Evolutionary conservation across 1,140 invertebrate genomes (phyloP), one percentile per base, ranked within the genome.

Genomic region (Pinna nobilis): DNA sequence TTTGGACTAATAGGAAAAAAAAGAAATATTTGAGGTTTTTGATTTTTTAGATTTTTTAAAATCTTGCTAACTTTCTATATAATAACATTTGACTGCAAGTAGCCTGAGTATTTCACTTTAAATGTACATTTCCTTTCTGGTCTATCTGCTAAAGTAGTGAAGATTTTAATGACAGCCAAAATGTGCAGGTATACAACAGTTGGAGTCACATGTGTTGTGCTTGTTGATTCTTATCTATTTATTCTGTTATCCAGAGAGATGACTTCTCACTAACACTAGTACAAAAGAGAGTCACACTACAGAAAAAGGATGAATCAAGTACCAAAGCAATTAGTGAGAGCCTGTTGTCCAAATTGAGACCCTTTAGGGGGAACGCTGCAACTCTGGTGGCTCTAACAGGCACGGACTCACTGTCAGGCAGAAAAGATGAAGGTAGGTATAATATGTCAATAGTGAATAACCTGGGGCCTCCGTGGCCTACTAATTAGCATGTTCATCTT

Each of bases 351-450:
- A 76, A 83, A 23, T 76, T 88, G 39, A 79, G 87, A 5, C 87
- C 87, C 1, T 82, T 85, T 60, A 73, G 85, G 33, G 76, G 81
- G 9, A 83, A 82, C 49, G 79, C 83, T 28, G 83, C 84, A 0
- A 85, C 82, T 1, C 73, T 88, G 5, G 86, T 87, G 51, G 82
- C 86, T 15, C 67, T 88, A 9, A 84, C 86, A 39, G 86, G 85
- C 9, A 78, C 72, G 20, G 85, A 87, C 30, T 72, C 76, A 28
- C 23, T 77, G n/a, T 66, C 82, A 1, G 44, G 64, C 9, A 80
- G 78, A 63, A 87, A 84, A 64, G 84, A 87, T 49, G 86, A 87
- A 50, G 70, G 85, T 86, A 72, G 66, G 78, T 64, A 6, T n/a
- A n/a, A n/a, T n/a, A 47, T 53, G 25, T 35, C 35, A 20, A 37